These are phyloP conservation scores for Deladenus siricidicola DNA, from an alignment of 2,888 invertebrate species.

Conservation along the genomic window DNA sequence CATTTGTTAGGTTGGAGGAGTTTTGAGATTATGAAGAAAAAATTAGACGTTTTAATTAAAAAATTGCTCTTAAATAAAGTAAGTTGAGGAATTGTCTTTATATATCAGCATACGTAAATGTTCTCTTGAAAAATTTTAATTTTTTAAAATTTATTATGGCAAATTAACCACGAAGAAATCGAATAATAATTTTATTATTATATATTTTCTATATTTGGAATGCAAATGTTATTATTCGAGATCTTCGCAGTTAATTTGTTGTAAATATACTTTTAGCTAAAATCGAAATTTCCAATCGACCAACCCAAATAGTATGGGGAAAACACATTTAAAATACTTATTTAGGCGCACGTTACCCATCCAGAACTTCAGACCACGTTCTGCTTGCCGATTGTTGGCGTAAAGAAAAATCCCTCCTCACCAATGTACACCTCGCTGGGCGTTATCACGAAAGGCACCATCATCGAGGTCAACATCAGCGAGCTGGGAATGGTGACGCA, in stretches of 20 bases:
- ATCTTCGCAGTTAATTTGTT: neutral
- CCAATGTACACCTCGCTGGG: slow-evolving; percentile 92
- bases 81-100: no score
- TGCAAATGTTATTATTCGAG: no score
- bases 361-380: slow-evolving; percentile 97
- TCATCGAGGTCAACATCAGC: slow-evolving; percentile 72
- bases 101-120: no score
- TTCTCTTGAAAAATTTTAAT: slow-evolving; percentile 1
- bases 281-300: no score
- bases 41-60: no score
- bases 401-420: slow-evolving; percentile 96
- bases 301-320: no score
- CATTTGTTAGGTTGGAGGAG: no score
- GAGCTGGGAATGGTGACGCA: slow-evolving; percentile 96
- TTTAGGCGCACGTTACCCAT: slow-evolving; percentile 90
- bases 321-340: neutral
- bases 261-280: neutral
- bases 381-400: slow-evolving; percentile 89
- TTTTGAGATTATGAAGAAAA: no score
- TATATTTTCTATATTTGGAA: no score
- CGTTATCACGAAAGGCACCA: slow-evolving; percentile 78
- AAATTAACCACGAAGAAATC: neutral
- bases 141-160: neutral
- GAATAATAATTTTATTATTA: no score
- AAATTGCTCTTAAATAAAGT: no score